Evolutionary conservation across 2,888 invertebrate genomes (phyloP).

Genomic region (Elaeidobius kamerunicus): DNA sequence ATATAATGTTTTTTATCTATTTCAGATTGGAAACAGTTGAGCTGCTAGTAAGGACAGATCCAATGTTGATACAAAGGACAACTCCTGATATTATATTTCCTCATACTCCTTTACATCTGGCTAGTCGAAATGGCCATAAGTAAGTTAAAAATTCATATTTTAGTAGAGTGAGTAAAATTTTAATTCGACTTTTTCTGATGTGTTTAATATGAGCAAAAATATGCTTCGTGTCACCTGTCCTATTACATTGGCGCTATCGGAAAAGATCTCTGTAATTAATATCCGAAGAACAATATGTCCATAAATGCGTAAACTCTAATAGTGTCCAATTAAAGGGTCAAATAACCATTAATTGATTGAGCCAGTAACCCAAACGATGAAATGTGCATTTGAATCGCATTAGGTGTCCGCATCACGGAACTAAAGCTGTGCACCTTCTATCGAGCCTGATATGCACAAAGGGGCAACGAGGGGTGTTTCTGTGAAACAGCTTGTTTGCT

Average conservation of each 20-base stretch:
- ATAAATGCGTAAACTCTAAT: constrained; percentile 25
- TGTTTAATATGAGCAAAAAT: too few species aligned
- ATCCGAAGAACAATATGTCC: constrained; percentile 15
- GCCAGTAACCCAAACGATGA: constrained; percentile 35
- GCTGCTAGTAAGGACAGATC: constrained; percentile 77
- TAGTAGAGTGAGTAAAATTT: too few species aligned
- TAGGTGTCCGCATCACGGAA: constrained; percentile 28
- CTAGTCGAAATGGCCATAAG: constrained; percentile 90
- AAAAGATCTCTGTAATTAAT: too few species aligned
- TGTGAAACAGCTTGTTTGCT: constrained; percentile 49
- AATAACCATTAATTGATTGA: constrained; percentile 38
- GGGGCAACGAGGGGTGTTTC: constrained; percentile 39
- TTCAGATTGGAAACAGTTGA: constrained; percentile 82
- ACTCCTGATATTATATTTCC: constrained; percentile 56
- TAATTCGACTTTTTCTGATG: too few species aligned
- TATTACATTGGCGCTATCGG: too few species aligned
- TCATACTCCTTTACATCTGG: constrained; percentile 88
- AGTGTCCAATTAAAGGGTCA: constrained; percentile 35
- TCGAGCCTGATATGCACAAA: constrained; percentile 15
- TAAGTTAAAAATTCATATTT: constrained; percentile 53
- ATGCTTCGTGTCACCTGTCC: too few species aligned
- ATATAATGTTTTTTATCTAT: constrained; percentile 15
- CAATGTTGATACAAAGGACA: constrained; percentile 71
- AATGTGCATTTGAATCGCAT: constrained; percentile 32
- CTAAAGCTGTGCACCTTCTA: constrained; percentile 29